A percentile compares a stretch with the other conserved stretches of the same genome.
Conservation (phyloP, 2,113 vertebrate species). For the Ancistrus triradiatus region DNA sequence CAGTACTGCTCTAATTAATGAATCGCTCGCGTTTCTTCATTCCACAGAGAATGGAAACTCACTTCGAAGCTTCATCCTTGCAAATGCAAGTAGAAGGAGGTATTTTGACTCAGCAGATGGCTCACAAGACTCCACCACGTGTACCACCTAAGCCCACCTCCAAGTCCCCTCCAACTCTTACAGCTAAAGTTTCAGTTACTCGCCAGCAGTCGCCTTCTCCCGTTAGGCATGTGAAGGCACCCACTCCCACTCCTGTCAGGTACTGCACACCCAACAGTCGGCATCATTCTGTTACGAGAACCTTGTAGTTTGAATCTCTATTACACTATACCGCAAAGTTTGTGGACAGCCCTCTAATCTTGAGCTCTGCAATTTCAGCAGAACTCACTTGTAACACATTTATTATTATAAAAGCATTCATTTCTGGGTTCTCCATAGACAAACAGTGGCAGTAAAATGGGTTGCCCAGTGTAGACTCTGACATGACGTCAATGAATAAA, state of each 20-base stretch:
- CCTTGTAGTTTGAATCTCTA: too few relatives aligned
- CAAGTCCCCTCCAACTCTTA: constrained; percentile 78
- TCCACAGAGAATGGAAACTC: constrained; percentile 81
- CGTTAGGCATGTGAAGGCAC: constrained; percentile 89
- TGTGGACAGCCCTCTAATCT: too few relatives aligned
- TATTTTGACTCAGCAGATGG: constrained; percentile 75
- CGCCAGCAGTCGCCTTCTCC: constrained; percentile 95
- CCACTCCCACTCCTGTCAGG: constrained; percentile 89
- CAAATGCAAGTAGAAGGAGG: constrained; percentile 82
- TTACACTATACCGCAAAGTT: too few relatives aligned
- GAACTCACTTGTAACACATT: too few relatives aligned
- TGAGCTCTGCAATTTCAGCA: too few relatives aligned
- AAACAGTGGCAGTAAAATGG: too few relatives aligned
- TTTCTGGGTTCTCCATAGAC: too few relatives aligned
- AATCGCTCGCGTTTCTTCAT: not conserved
- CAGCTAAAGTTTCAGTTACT: constrained; percentile 76
- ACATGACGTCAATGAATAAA: too few relatives aligned
- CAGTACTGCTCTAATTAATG: not conserved
- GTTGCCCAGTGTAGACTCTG: too few relatives aligned
- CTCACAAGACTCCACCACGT: constrained; percentile 90
- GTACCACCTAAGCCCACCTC: constrained; percentile 88
- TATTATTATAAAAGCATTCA: too few relatives aligned
- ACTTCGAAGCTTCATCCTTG: constrained; percentile 82
- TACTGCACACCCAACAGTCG: constrained; percentile 60
- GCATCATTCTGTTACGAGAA: too few relatives aligned